Conservation (phyloP, 2,888 invertebrate genomes). For the Drosophila picticornis region DNA sequence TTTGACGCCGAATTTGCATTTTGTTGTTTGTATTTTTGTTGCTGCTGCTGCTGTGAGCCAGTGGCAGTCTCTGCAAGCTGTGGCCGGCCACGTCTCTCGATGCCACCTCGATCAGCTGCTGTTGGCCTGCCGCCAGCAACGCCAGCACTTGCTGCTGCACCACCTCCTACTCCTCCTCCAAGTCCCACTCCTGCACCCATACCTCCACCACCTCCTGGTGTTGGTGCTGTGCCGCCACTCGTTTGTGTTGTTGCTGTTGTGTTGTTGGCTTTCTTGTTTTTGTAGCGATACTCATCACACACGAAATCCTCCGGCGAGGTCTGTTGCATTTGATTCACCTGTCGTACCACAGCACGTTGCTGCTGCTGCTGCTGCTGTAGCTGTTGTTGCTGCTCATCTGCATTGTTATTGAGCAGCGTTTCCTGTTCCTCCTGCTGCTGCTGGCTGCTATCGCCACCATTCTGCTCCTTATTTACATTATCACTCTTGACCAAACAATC, state of each 20-base stretch:
- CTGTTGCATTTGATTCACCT: constrained; percentile 85
- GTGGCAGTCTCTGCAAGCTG: constrained; percentile 80
- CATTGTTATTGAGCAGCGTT: constrained; percentile 84
- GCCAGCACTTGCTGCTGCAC: constrained; percentile 57
- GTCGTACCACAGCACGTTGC: constrained; percentile 69
- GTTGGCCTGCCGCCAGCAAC: constrained; percentile 77
- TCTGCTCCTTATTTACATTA: constrained; percentile 84
- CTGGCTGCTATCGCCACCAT: constrained; percentile 29
- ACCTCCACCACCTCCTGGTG: constrained; percentile 57
- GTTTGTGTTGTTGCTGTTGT: constrained; percentile 78
- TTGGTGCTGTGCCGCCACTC: constrained; percentile 63
- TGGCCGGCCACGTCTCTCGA: constrained; percentile 83
- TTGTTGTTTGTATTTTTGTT: constrained; percentile 82
- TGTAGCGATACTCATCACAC: constrained; percentile 83
- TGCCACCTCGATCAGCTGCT: constrained; percentile 80
- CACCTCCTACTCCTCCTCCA: constrained; percentile 53
- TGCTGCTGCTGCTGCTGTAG: constrained; percentile 61
- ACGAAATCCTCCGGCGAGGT: constrained; percentile 85
- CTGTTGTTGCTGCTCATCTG: constrained; percentile 73
- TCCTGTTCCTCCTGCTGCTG: constrained; percentile 70
- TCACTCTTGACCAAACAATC: constrained; percentile 82
- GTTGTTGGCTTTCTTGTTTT: constrained; percentile 76
- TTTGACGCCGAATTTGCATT: constrained; percentile 79
- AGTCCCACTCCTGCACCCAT: constrained; percentile 25
- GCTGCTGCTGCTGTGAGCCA: constrained; percentile 77